phyloP scores from a whole-genome alignment of 2,113 vertebrate genomes.

The Osmerus mordax region DNA sequence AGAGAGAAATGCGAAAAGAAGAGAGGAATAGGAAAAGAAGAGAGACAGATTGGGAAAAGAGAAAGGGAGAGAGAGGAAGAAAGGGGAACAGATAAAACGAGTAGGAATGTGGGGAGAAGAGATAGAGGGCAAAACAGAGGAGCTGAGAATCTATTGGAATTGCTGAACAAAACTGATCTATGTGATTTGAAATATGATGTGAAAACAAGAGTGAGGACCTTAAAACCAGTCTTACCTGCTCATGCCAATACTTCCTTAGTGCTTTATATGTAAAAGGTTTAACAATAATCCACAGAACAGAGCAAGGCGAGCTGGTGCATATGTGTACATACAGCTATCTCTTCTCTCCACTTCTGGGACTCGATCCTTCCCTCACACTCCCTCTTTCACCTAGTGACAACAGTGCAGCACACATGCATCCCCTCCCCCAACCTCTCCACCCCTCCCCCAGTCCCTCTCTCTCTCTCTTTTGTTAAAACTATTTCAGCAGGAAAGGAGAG shows the following conservation, averaged over 20 bases:
- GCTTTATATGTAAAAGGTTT: slow-evolving; percentile 36
- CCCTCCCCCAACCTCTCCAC: slow-evolving; percentile 46
- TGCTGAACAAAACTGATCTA: not conserved
- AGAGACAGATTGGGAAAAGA: not conserved
- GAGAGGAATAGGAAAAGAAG: not conserved
- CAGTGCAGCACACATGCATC: slow-evolving; percentile 53
- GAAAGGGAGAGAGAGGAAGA: not conserved
- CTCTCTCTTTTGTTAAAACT: slow-evolving; percentile 69
- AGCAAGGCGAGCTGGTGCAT: slow-evolving; percentile 18
- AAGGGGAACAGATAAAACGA: slow-evolving; percentile 2
- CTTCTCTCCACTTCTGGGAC: slow-evolving; percentile 43
- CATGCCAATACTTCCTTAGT: slow-evolving; percentile 35
- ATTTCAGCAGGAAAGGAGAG: slow-evolving; percentile 69
- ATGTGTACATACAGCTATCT: slow-evolving; percentile 19
- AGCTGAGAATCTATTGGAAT: not conserved
- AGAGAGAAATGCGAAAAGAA: not conserved
- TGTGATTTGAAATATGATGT: slow-evolving; percentile 2
- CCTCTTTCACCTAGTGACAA: slow-evolving; percentile 59
- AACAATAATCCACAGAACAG: slow-evolving; percentile 47
- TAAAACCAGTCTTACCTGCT: slow-evolving; percentile 52
- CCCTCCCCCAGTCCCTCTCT: not conserved
- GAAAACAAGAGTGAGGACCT: slow-evolving; percentile 4
- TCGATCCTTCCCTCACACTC: slow-evolving; percentile 50
- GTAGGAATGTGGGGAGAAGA: slow-evolving; percentile 35
- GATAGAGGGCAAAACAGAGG: not conserved